Percentiles rank a stretch among this genome's conserved stretches.
Evolutionary conservation across 2,888 invertebrate species (phyloP).

Genomic region (Phortica okadai): DNA sequence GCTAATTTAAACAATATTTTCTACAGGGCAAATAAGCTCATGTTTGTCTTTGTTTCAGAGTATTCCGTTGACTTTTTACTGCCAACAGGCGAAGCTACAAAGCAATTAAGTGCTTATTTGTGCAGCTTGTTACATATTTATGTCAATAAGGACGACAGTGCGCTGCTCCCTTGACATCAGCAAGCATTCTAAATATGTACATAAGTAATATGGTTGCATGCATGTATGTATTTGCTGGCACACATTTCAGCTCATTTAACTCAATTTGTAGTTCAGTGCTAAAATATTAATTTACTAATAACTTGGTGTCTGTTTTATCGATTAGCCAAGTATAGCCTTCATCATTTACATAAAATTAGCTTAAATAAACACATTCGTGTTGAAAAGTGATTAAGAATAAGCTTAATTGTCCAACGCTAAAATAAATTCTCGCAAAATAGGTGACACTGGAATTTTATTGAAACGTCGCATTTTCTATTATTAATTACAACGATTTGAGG

Average conservation of each 20-base stretch:
- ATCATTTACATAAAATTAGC: not conserved
- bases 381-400: conserved; percentile 66
- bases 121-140: no score
- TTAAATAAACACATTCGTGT: conserved; percentile 47
- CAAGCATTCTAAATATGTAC: no score
- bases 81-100: not conserved
- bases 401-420: conserved; percentile 54
- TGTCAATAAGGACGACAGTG: no score
- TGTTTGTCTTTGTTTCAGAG: not conserved
- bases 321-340: not conserved
- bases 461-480: not conserved
- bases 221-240: no score
- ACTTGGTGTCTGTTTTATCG: not conserved
- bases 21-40: not conserved
- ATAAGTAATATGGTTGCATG: no score
- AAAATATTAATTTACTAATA: not conserved
- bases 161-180: no score
- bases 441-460: not conserved
- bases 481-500: not conserved
- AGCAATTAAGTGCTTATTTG: not conserved
- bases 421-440: not conserved
- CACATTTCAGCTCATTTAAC: no score
- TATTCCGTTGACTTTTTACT: not conserved
- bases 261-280: not conserved
- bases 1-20: not conserved